A percentile compares a stretch with the other conserved stretches of the same genome.
Evolutionary conservation across 2,113 vertebrate species (phyloP).

Genomic region (Mustela lutreola): DNA sequence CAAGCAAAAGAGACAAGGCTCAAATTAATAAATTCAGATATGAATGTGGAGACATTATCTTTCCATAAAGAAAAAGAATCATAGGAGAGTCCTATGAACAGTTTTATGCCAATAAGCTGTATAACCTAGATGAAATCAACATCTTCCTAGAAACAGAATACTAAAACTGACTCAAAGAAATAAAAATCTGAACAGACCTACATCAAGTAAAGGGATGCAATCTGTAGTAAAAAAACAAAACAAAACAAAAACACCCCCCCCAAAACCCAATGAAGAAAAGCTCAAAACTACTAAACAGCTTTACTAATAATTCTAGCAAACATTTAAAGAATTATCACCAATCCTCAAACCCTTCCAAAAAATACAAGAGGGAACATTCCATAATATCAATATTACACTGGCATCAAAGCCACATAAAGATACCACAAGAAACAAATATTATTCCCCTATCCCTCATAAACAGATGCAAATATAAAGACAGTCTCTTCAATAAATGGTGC

Average conservation of each 20-base stretch:
- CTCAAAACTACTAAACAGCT: background rate
- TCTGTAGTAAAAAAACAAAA: background rate
- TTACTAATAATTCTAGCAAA: background rate
- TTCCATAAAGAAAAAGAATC: background rate
- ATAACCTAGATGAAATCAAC: background rate
- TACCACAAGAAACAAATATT: background rate
- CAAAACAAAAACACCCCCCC: too few species aligned
- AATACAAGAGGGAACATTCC: background rate
- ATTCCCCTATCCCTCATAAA: background rate
- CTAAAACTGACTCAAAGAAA: background rate
- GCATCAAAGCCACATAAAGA: background rate
- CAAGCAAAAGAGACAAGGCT: background rate
- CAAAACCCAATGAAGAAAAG: background rate
- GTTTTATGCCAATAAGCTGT: background rate
- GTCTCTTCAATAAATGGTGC: too few species aligned
- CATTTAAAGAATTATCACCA: background rate
- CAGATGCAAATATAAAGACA: background rate
- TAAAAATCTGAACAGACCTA: background rate
- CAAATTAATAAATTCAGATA: background rate
- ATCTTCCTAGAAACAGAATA: background rate
- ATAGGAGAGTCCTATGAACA: background rate
- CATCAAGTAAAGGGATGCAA: background rate
- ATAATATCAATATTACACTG: background rate
- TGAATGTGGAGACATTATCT: background rate
- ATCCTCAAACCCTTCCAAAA: background rate